phyloP scores from a whole-genome alignment of 2,888 invertebrate genomes.

The Cryptophagus acutangulus region DNA sequence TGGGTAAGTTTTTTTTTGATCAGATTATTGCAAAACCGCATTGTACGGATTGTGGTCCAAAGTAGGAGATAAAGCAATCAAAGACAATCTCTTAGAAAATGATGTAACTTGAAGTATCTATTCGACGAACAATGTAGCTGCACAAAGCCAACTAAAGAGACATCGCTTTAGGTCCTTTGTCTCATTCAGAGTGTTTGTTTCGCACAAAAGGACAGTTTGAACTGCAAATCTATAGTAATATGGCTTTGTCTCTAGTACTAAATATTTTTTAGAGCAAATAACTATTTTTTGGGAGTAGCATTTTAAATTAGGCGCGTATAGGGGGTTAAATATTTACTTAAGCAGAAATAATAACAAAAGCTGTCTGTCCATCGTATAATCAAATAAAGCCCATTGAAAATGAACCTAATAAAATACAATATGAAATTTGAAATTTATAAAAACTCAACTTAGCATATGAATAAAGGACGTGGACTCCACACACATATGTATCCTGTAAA shows the following conservation, averaged over 20 bases:
- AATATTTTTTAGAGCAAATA: neutral
- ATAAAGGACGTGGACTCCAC: slow-evolving; percentile 34
- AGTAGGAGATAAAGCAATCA: slow-evolving; percentile 47
- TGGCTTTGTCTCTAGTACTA: slow-evolving; percentile 5
- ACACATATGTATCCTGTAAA: slow-evolving; percentile 45
- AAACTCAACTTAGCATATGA: slow-evolving; percentile 45
- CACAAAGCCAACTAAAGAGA: slow-evolving; percentile 49
- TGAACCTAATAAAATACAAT: slow-evolving; percentile 33
- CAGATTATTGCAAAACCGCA: too few relatives aligned
- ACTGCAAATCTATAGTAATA: slow-evolving; percentile 43
- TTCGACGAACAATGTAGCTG: slow-evolving; percentile 43
- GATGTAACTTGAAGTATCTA: slow-evolving; percentile 50
- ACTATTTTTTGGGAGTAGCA: neutral
- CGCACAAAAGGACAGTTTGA: slow-evolving; percentile 47
- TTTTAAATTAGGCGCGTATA: slow-evolving; percentile 13
- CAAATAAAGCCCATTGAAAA: slow-evolving; percentile 28
- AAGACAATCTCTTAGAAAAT: slow-evolving; percentile 47
- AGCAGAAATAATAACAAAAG: slow-evolving; percentile 32
- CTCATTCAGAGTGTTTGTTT: slow-evolving; percentile 45
- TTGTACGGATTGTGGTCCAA: slow-evolving; percentile 30
- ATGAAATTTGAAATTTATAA: slow-evolving; percentile 42
- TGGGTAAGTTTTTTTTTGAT: slow-evolving; percentile 64
- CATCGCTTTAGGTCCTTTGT: slow-evolving; percentile 46
- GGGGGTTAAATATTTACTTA: slow-evolving; percentile 33
- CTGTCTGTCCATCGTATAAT: slow-evolving; percentile 24